A percentile compares a stretch with the other conserved stretches of the same genome.
Conservation (phyloP, 1,140 invertebrate species). For the Mercenaria mercenaria region DNA sequence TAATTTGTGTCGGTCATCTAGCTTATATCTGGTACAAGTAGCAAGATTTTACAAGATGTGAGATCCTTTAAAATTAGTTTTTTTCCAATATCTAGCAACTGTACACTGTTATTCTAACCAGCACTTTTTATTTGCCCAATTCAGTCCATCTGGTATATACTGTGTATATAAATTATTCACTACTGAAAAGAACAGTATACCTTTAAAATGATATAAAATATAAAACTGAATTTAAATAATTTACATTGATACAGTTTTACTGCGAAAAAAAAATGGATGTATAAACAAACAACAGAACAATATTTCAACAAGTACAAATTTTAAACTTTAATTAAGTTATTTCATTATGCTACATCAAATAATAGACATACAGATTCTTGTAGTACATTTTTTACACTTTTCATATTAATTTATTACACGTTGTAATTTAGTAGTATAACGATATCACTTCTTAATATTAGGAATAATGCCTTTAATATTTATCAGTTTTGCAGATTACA, state of each 20-base stretch:
- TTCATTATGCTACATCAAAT: not conserved
- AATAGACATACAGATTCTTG: not conserved
- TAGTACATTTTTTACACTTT: not conserved
- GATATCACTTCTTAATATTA: not conserved
- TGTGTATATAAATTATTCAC: not conserved
- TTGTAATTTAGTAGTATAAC: not conserved
- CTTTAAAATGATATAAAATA: conserved; percentile 31
- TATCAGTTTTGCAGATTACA: not conserved
- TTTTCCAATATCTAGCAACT: not conserved
- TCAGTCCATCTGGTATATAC: not conserved
- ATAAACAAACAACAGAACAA: conserved; percentile 28
- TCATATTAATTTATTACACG: not conserved
- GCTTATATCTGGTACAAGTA: not conserved
- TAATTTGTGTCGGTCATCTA: too few species aligned
- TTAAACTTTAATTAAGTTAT: not conserved
- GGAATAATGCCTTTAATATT: not conserved
- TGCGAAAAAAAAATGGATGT: not conserved
- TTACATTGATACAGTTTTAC: conserved; percentile 40
- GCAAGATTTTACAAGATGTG: not conserved
- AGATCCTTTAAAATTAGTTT: not conserved
- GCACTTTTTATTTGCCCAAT: not conserved
- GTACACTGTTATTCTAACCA: too few species aligned
- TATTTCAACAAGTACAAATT: not conserved
- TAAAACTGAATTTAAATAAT: not conserved
- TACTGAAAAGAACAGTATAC: not conserved